Evolutionary conservation across 2,113 vertebrate genomes (phyloP).

Genomic region (Callionymus lyra): DNA sequence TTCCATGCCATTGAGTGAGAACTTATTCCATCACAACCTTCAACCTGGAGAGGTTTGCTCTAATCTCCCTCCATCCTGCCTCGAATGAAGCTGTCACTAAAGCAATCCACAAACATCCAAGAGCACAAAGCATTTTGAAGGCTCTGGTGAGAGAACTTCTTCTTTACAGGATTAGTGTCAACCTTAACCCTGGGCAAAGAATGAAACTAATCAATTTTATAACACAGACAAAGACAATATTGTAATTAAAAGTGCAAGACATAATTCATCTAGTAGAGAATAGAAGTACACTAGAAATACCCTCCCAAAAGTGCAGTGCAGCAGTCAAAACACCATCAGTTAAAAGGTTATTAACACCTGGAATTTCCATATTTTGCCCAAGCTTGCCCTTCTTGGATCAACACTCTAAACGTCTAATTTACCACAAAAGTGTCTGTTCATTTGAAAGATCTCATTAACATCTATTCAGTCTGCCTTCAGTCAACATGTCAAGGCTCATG

Average conservation of each 20-base stretch:
- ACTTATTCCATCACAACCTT: conserved; percentile 10
- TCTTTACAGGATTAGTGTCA: neutral
- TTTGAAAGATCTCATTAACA: conserved; percentile 19
- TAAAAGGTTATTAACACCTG: too few species aligned
- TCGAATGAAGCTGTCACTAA: conserved; percentile 2
- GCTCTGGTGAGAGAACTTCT: too few species aligned
- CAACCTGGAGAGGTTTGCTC: conserved; percentile 10
- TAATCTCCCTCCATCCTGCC: conserved; percentile 20
- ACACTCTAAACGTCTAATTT: conserved; percentile 4
- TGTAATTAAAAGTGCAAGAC: too few species aligned
- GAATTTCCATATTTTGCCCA: too few species aligned
- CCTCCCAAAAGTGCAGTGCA: too few species aligned
- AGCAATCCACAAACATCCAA: conserved; percentile 15
- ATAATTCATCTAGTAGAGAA: too few species aligned
- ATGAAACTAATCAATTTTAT: too few species aligned
- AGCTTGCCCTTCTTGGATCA: conserved; percentile 1
- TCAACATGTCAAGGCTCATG: conserved; percentile 1
- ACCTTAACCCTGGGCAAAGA: too few species aligned
- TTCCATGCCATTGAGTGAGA: conserved; percentile 3
- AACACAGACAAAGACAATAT: too few species aligned
- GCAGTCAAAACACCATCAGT: too few species aligned
- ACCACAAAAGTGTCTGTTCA: neutral
- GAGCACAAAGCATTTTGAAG: conserved; percentile 16
- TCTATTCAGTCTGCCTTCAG: conserved; percentile 24
- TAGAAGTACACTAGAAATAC: too few species aligned